Conservation (phyloP, 2,113 vertebrate species). For the Grammomys surdaster region DNA sequence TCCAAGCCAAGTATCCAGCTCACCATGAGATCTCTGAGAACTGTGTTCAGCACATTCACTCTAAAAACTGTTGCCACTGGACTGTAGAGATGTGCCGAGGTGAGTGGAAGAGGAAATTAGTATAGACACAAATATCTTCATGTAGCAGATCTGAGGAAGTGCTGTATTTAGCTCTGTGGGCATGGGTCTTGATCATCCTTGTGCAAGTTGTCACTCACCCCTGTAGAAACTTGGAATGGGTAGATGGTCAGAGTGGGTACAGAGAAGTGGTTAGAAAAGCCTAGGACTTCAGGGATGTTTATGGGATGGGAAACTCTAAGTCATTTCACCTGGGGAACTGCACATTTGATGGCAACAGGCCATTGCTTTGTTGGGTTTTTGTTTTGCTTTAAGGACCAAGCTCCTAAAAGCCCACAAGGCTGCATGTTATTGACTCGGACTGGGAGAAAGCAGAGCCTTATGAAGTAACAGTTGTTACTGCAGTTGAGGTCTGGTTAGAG, state of each 20-base stretch:
- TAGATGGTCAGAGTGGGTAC: neutral
- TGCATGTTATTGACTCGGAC: neutral
- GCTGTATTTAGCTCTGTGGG: too few species aligned
- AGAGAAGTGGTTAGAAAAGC: neutral
- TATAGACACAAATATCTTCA: too few species aligned
- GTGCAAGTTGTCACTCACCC: neutral
- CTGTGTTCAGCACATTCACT: neutral
- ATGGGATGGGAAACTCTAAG: neutral
- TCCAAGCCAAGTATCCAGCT: neutral
- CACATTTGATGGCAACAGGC: neutral
- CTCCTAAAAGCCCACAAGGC: neutral
- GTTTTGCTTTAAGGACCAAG: conserved; percentile 3
- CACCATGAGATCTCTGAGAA: neutral
- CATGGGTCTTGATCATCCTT: too few species aligned
- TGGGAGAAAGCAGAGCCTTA: neutral
- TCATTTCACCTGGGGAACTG: neutral
- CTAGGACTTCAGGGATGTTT: neutral
- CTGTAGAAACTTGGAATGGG: neutral
- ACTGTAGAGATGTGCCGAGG: neutral
- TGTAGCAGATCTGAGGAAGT: too few species aligned
- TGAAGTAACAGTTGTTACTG: neutral
- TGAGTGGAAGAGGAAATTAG: too few species aligned
- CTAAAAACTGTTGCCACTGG: neutral
- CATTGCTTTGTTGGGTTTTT: neutral
- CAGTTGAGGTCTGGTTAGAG: neutral